Evolutionary conservation across 2,888 invertebrate species (phyloP).

Genomic region (Arge pagana): DNA sequence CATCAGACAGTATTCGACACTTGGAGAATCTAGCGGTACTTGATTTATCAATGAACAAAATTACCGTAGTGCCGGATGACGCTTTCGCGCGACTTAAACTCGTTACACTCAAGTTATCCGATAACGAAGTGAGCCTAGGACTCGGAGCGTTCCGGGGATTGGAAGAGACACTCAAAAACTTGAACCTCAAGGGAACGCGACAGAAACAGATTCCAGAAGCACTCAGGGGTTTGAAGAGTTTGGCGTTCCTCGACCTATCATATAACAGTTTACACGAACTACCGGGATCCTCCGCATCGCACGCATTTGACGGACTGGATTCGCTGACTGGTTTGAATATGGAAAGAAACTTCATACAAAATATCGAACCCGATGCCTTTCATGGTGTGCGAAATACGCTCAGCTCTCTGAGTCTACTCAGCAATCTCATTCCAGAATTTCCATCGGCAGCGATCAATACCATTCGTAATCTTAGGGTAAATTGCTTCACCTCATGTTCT

Average conservation of each 20-base stretch:
- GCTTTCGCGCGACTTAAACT: conserved; percentile 78
- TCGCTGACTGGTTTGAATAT: conserved; percentile 85
- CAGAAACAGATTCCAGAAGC: conserved; percentile 81
- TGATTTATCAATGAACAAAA: conserved; percentile 83
- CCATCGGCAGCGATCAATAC: conserved; percentile 80
- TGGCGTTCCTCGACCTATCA: conserved; percentile 88
- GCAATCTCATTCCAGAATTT: conserved; percentile 86
- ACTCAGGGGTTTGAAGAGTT: conserved; percentile 73
- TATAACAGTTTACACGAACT: conserved; percentile 85
- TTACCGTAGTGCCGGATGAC: conserved; percentile 72
- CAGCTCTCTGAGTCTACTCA: conserved; percentile 85
- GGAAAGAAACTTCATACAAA: conserved; percentile 85
- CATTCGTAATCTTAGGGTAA: conserved; percentile 75
- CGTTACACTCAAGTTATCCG: conserved; percentile 82
- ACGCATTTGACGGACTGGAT: conserved; percentile 76
- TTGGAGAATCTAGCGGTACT: conserved; percentile 76
- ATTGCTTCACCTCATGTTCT: too few relatives aligned
- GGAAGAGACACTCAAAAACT: conserved; percentile 81
- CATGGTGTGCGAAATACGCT: conserved; percentile 78
- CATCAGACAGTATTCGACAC: conserved; percentile 71
- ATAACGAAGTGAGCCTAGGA: conserved; percentile 81
- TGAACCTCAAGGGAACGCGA: conserved; percentile 85
- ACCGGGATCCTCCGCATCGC: conserved; percentile 70
- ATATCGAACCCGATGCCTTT: conserved; percentile 77
- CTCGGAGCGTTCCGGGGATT: conserved; percentile 76